Evolutionary conservation across 2,888 invertebrate species (phyloP).

Genomic region (Agrenia bidenticulata): DNA sequence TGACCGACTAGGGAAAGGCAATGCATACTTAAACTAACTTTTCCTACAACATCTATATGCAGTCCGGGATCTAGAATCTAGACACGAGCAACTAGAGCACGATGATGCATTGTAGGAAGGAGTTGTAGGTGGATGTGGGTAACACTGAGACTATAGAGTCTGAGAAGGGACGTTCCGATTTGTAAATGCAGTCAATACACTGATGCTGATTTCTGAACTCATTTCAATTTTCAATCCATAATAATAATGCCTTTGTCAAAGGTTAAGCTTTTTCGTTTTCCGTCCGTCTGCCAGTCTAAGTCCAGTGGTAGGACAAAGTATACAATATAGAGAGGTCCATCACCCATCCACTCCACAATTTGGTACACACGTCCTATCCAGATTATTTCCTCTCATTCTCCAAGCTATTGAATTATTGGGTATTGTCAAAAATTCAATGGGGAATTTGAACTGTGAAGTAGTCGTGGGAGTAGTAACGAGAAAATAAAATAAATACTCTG

Average conservation of each 20-base stretch:
- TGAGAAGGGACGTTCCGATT: background rate
- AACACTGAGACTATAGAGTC: background rate
- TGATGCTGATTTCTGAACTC: background rate
- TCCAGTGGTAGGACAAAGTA: background rate
- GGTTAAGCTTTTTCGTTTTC: background rate
- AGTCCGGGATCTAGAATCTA: background rate
- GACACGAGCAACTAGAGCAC: constrained; percentile 3
- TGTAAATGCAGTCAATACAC: background rate
- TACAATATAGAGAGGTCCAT: background rate
- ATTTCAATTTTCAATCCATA: constrained; percentile 7
- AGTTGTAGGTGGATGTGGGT: constrained; percentile 1
- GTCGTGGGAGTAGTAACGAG: constrained; percentile 3
- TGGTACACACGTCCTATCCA: constrained; percentile 7
- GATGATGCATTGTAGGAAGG: background rate
- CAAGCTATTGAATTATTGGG: constrained; percentile 7
- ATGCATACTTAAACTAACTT: background rate
- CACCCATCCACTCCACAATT: background rate
- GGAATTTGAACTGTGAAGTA: constrained; percentile 19
- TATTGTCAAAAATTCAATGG: constrained; percentile 7
- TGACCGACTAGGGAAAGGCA: background rate
- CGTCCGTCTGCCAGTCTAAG: background rate
- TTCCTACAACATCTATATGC: background rate
- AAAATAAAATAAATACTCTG: constrained; percentile 10
- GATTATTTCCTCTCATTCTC: background rate
- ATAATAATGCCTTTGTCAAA: background rate